Percentiles rank a stretch among this genome's conserved stretches.
phyloP scores from a whole-genome alignment of 1,140 invertebrate genomes.

The Adelges cooleyi region DNA sequence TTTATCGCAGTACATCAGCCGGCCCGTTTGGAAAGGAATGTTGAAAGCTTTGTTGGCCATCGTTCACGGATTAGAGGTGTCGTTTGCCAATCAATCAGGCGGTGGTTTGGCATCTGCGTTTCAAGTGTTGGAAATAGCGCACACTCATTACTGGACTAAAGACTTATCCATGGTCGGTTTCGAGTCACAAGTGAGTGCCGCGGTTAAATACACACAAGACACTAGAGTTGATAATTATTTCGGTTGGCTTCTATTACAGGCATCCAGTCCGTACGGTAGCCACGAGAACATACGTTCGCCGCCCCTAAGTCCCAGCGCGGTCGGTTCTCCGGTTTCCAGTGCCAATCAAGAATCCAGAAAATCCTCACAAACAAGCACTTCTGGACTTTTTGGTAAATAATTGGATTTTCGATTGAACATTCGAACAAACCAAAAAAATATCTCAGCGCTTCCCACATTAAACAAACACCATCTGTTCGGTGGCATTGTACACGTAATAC shows the following conservation, averaged over 20 bases:
- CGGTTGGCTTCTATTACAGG: slow-evolving; percentile 37
- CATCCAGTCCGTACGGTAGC: slow-evolving; percentile 63
- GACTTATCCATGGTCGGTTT: slow-evolving; percentile 47
- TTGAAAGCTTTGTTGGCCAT: slow-evolving; percentile 81
- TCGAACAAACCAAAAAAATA: no score
- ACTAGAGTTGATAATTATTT: background rate
- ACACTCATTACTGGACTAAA: slow-evolving; percentile 96
- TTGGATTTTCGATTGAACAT: no score
- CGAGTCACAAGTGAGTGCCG: slow-evolving; percentile 42
- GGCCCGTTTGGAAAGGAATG: slow-evolving; percentile 92
- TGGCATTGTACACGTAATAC: no score
- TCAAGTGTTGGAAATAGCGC: slow-evolving; percentile 92
- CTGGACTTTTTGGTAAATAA: slow-evolving; percentile 37
- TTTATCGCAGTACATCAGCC: slow-evolving; percentile 62
- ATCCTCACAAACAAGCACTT: slow-evolving; percentile 41
- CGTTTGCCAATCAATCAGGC: slow-evolving; percentile 83
- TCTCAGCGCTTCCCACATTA: no score
- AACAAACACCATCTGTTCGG: no score
- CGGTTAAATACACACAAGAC: background rate
- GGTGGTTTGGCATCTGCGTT: slow-evolving; percentile 96
- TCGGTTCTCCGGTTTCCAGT: slow-evolving; percentile 41
- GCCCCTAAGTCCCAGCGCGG: slow-evolving; percentile 35
- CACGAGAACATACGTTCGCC: slow-evolving; percentile 58
- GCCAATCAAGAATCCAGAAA: slow-evolving; percentile 43
- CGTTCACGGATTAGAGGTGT: slow-evolving; percentile 79